Base-by-base conservation (phyloP, 2,797 vertebrate genomes). In the Aldrovandia affinis region DNA sequence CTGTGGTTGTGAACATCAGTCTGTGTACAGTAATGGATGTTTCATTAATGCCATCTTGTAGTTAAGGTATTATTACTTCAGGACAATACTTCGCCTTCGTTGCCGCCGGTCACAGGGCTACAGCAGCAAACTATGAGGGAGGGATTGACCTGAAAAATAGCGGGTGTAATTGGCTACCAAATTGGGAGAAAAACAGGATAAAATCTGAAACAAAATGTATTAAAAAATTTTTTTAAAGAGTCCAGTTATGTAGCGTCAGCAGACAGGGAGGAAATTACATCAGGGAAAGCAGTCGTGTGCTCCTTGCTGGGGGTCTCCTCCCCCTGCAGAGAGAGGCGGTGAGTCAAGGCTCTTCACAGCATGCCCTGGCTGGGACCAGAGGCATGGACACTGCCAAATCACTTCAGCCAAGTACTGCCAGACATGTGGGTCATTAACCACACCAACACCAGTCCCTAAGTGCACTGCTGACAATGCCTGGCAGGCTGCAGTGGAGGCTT, bases 211-310 rank as follows among this genome's bases (percentile, higher is more conserved):
- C n/a, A n/a, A n/a, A n/a, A n/a, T n/a, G n/a, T n/a, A n/a, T n/a
- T n/a, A n/a, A n/a, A n/a, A n/a, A n/a, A n/a, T n/a, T n/a, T n/a
- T n/a, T 83, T 87, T 52, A 0, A 59, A 20, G 84, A 83, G 25
- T 85, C 55, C 86, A 85, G 25, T 63, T 30, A 54, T 81, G 52
- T 52, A 85, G 50, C 73, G 68, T 44, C 36, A 75, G 70, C 20
- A 20, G 70, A 3, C 18, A 44, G 85, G 55, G 42, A 87, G 85
- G 84, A 89, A 88, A 87, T 83, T 55, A 87, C 85, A 88, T 85
- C 86, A 86, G 14, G 65, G 39, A 75, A 20, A 75, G 36, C 25
- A 20, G 70, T 44, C 22, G 70, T n/a, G 70, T 44, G 70, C 39
- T 75, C 30, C 36, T 75, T 75, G 39, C 70, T 75, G 70, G 70